Evolutionary conservation across 2,113 vertebrate genomes (phyloP).

Genomic region (Pogonocichla stellata): DNA sequence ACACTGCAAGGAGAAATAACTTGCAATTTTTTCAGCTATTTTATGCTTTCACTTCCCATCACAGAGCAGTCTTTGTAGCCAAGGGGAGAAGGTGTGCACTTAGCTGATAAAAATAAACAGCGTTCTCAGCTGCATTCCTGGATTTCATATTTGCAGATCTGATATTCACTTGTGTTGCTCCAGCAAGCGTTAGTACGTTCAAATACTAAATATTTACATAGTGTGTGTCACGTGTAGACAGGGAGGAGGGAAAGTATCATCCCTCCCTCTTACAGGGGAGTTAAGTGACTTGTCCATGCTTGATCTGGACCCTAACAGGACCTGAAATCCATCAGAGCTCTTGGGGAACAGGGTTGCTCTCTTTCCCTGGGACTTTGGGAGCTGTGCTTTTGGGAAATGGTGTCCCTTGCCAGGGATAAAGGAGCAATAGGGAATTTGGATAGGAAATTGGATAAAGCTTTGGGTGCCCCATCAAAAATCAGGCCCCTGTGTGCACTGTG

Average conservation of each 20-base stretch:
- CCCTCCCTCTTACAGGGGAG: not conserved
- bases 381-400: not conserved
- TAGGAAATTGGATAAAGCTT: not conserved
- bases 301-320: not conserved
- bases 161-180: constrained; percentile 43
- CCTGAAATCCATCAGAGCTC: not conserved
- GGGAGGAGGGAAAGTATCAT: constrained; percentile 16
- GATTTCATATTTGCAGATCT: constrained; percentile 51
- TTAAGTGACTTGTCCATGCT: not conserved
- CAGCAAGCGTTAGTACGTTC: not conserved
- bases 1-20: not conserved
- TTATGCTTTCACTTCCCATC: not conserved
- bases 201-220: constrained; percentile 61
- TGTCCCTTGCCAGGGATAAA: not conserved
- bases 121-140: constrained; percentile 34
- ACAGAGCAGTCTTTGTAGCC: not conserved
- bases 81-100: constrained; percentile 41
- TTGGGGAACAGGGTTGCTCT: not conserved
- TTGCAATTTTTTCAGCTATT: not conserved
- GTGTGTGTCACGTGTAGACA: not conserved
- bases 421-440: not conserved
- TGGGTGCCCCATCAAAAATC: not conserved
- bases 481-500: fast-evolving
- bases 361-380: not conserved
- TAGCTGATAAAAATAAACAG: constrained; percentile 59